phyloP scores from a whole-genome alignment of 2,113 vertebrate species.

The Syngnathus scovelli region DNA sequence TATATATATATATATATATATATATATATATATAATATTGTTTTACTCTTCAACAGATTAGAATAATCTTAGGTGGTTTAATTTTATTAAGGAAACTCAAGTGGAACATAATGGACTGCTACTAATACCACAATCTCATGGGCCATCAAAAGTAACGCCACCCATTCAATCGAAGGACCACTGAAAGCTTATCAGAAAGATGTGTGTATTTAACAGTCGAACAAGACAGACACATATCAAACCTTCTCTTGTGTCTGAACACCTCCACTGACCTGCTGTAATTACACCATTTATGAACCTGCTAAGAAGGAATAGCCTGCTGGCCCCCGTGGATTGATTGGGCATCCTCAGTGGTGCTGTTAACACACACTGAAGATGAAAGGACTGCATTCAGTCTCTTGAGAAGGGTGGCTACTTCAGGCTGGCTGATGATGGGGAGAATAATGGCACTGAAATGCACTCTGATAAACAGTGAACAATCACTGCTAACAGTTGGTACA shows the following conservation, averaged over 20 bases:
- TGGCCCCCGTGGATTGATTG: slow-evolving; percentile 53
- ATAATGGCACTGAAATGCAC: slow-evolving; percentile 37
- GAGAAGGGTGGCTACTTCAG: slow-evolving; percentile 57
- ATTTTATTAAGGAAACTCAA: too few species aligned
- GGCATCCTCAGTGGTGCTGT: slow-evolving; percentile 38
- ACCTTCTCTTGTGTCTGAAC: slow-evolving; percentile 40
- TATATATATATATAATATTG: too few species aligned
- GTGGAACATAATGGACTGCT: neutral
- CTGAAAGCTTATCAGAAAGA: slow-evolving; percentile 46
- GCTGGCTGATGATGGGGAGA: slow-evolving; percentile 35
- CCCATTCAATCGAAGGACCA: slow-evolving; percentile 44
- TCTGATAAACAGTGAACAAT: neutral
- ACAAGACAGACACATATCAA: slow-evolving; percentile 54
- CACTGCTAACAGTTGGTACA: neutral
- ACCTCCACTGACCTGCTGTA: slow-evolving; percentile 57
- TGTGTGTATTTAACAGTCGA: slow-evolving; percentile 48
- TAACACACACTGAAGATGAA: slow-evolving; percentile 40
- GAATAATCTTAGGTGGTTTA: neutral
- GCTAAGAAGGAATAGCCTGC: slow-evolving; percentile 53
- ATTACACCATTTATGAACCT: slow-evolving; percentile 71
- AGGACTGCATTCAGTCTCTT: slow-evolving; percentile 23
- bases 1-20: too few species aligned
- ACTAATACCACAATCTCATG: slow-evolving; percentile 34
- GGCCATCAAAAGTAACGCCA: slow-evolving; percentile 31
- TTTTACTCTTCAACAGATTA: slow-evolving; percentile 1